Conservation (phyloP, 2,113 vertebrate genomes). For the Chinchilla lanigera region DNA sequence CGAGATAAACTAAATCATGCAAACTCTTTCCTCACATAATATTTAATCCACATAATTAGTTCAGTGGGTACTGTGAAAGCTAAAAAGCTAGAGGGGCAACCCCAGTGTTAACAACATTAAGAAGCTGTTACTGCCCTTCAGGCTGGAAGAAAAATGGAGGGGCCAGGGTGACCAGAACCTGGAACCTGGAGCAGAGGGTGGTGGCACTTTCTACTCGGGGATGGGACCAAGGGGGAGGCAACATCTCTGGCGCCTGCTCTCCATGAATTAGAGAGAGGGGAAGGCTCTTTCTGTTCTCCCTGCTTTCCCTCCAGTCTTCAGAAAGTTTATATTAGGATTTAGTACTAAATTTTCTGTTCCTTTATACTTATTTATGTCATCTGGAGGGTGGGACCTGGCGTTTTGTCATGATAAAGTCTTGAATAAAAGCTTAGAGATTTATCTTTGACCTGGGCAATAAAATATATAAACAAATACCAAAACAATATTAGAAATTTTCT, state of each 20-base stretch:
- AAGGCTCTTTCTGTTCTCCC: neutral
- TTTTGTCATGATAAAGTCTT: neutral
- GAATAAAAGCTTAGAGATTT: neutral
- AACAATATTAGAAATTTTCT: neutral
- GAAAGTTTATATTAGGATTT: neutral
- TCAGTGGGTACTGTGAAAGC: neutral
- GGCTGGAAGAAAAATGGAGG: neutral
- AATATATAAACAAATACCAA: neutral
- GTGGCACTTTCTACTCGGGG: neutral
- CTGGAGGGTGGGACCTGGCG: neutral
- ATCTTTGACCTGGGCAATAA: slow-evolving; percentile 11
- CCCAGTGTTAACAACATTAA: neutral
- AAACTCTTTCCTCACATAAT: neutral
- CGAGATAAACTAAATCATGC: neutral
- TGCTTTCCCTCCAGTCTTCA: neutral
- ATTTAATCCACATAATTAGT: neutral
- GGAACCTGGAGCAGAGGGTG: neutral
- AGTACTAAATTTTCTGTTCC: neutral
- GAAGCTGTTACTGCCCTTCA: too few relatives aligned
- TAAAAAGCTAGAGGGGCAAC: neutral
- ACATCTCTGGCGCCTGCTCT: neutral
- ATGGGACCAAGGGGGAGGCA: neutral
- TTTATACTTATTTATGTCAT: neutral
- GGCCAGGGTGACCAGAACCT: neutral
- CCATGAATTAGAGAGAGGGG: too few relatives aligned